These are phyloP conservation scores for Nannoperca australis DNA, from an alignment of 2,797 vertebrate species.

Conservation along the genomic window DNA sequence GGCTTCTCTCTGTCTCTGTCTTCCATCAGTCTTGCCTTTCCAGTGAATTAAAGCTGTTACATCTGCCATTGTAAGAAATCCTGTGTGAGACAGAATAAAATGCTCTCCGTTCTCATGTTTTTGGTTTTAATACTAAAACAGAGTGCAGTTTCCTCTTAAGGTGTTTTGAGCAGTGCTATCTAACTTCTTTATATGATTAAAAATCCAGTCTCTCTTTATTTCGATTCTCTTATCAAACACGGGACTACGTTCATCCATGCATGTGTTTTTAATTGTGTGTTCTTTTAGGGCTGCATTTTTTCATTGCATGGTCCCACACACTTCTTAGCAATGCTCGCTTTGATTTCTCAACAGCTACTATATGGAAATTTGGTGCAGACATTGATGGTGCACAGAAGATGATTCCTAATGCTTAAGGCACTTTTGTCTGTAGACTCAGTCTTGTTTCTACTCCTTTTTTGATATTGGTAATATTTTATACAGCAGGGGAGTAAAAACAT, in stretches of 20 bases:
- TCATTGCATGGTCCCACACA: no score
- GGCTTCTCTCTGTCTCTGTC: slow-evolving; percentile 14
- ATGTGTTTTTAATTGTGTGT: background rate
- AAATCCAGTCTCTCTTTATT: background rate
- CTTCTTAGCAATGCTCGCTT: background rate
- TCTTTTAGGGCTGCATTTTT: background rate
- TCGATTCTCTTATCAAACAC: background rate
- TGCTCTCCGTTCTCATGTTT: no score
- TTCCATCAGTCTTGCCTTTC: no score
- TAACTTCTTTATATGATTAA: background rate
- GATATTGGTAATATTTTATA: background rate
- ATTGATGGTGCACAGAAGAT: background rate
- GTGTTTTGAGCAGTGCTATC: background rate
- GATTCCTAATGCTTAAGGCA: no score
- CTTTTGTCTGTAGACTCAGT: background rate
- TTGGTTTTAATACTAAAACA: background rate
- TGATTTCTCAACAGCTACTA: background rate
- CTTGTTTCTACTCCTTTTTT: background rate
- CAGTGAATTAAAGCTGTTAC: slow-evolving; percentile 10
- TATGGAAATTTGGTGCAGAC: background rate
- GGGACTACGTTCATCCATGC: no score
- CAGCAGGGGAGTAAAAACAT: background rate
- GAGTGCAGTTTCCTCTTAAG: background rate
- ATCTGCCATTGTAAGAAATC: background rate
- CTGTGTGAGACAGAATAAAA: background rate